Evolutionary conservation across 1,140 invertebrate species (phyloP), one percentile per base, ranked within the genome.

Genomic region (Cydia splendana): DNA sequence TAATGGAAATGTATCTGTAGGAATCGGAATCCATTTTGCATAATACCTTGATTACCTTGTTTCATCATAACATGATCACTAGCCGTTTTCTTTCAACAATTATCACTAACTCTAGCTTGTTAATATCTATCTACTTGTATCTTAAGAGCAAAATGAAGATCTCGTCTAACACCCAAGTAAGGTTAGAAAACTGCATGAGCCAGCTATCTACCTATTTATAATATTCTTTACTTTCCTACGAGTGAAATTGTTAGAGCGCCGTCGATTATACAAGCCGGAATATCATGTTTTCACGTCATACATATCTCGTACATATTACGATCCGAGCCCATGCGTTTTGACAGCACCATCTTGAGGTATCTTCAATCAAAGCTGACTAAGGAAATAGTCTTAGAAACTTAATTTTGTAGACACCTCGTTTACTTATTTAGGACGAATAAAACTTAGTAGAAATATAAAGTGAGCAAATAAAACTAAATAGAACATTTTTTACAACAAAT

Each of bases 191-290:
- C 42, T 48, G 24, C 45, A 20, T 48, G 71, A 51, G 73, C 28
- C 38, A 30, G 28, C 42, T 34, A 75, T 62, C 57, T 34, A 75
- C 38, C 57, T 53, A 75, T 76, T 76, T 76, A 45, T 53, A 75
- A 80, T 86, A 86, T 87, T 83, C 86, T 85, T 77, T 76, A 85
- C 88, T 88, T 88, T 88, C 87, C 78, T 87, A 79, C 73, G 79
- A 87, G 88, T 86, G 88, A 90, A 90, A 90, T 80, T 83, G 80
- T 75, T 80, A 77, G 80, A 83, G 69, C 81, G 79, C 81, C 84
- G 81, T 79, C 77, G 80, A 85, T 86, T 86, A 81, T 81, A 78
- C 78, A 83, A 84, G 81, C 77, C 67, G 67, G 67, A 80, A 76
- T 80, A 84, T 84, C 79, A 78, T 73, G 78, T 84, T 85, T 85